Percentiles rank a stretch among this genome's conserved stretches.
phyloP scores from a whole-genome alignment of 2,113 vertebrate species.

The Mus pahari region DNA sequence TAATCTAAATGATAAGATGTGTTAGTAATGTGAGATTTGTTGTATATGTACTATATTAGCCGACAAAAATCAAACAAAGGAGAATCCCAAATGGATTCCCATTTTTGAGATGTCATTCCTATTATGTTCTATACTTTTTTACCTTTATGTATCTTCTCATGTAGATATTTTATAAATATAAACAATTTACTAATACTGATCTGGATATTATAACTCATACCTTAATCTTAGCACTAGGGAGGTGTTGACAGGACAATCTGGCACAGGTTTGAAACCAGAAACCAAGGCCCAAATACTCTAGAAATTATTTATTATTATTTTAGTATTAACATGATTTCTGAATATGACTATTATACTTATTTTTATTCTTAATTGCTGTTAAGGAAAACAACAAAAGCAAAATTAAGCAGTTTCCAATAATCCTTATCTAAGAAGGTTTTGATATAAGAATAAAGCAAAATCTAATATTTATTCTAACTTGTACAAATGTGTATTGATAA shows the following conservation, averaged over 20 bases:
- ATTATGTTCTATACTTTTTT: slow-evolving; percentile 26
- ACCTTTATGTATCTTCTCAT: neutral
- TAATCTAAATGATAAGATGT: neutral
- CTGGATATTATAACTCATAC: neutral
- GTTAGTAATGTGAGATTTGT: neutral
- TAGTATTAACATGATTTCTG: neutral
- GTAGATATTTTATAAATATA: slow-evolving; percentile 7
- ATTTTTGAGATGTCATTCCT: slow-evolving; percentile 18
- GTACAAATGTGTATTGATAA: neutral
- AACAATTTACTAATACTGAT: neutral
- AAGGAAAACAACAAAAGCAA: neutral
- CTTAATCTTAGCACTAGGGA: neutral
- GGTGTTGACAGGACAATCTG: neutral
- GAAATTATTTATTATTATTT: slow-evolving; percentile 31
- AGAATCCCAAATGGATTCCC: slow-evolving; percentile 7
- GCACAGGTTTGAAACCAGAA: neutral
- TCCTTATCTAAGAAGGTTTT: slow-evolving; percentile 4
- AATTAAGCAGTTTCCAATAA: neutral
- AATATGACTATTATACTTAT: neutral
- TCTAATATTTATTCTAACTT: neutral
- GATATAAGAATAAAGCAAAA: slow-evolving; percentile 11
- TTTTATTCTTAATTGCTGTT: neutral
- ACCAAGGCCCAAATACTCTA: neutral
- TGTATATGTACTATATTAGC: neutral
- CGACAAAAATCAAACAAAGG: slow-evolving; percentile 23